phyloP scores from a whole-genome alignment of 2,797 vertebrate genomes.

The Fistularia tabacaria region DNA sequence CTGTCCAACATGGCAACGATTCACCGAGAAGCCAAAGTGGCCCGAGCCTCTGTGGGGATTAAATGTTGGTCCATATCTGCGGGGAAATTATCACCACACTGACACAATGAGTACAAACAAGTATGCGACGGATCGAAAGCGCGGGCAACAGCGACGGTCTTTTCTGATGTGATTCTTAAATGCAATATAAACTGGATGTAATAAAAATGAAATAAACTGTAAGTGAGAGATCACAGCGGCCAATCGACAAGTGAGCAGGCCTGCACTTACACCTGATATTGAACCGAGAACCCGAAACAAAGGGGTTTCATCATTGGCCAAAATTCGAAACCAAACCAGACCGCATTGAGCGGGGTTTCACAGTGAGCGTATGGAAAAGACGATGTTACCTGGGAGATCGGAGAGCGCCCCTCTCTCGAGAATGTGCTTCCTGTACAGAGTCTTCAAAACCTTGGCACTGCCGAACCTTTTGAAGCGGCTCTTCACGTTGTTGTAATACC shows the following conservation, averaged over 20 bases:
- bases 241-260: no score
- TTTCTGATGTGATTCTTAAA: no score
- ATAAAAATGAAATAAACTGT: no score
- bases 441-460: constrained; percentile 96
- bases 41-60: constrained; percentile 32
- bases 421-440: constrained; percentile 90
- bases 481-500: constrained; percentile 97
- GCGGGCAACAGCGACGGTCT: no score
- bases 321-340: no score
- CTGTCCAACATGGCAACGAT: constrained; percentile 23
- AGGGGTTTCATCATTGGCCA: no score
- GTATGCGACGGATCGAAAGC: neutral
- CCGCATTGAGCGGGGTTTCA: neutral
- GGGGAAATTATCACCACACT: constrained; percentile 2
- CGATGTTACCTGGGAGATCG: constrained; percentile 80
- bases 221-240: no score
- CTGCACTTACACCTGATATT: no score
- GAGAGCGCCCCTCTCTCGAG: constrained; percentile 82
- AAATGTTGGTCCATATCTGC: constrained; percentile 8
- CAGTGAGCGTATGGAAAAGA: neutral
- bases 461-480: constrained; percentile 96
- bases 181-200: no score
- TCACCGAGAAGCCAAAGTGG: constrained; percentile 34
- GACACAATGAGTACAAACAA: neutral
- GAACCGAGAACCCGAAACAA: no score